Evolutionary conservation across 2,113 vertebrate species (phyloP).

Genomic region (Lampris incognitus): DNA sequence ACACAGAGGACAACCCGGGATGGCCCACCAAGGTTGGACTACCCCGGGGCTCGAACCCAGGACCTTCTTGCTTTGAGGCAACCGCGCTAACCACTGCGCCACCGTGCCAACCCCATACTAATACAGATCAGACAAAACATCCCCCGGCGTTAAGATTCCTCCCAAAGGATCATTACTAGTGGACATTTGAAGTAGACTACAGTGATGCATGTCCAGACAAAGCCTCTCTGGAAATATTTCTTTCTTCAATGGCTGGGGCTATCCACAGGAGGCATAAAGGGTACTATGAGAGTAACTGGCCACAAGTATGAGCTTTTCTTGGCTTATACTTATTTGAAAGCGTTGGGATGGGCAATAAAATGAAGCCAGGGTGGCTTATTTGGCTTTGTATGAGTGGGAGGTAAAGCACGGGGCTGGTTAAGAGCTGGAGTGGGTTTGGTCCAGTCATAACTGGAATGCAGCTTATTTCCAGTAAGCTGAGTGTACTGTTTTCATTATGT

Average conservation of each 20-base stretch:
- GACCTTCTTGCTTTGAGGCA: too few species aligned
- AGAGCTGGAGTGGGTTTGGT: conserved; percentile 33
- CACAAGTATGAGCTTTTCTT: conserved; percentile 23
- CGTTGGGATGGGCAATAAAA: conserved; percentile 41
- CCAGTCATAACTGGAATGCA: conserved; percentile 47
- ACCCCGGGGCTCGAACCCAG: too few species aligned
- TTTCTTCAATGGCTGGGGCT: background rate
- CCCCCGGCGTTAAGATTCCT: background rate
- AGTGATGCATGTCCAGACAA: conserved; percentile 42
- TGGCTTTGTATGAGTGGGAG: conserved; percentile 29
- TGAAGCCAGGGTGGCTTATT: conserved; percentile 47
- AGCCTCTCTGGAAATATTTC: conserved; percentile 23
- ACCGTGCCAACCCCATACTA: background rate
- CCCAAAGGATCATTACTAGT: conserved; percentile 19
- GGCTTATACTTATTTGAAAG: background rate
- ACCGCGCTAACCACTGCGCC: too few species aligned
- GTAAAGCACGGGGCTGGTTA: conserved; percentile 44
- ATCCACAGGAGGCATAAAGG: conserved; percentile 26
- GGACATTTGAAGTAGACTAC: conserved; percentile 7
- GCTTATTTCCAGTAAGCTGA: background rate
- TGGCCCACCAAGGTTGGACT: too few species aligned
- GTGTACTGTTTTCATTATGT: too few species aligned
- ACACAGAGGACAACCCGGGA: too few species aligned
- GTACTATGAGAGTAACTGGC: conserved; percentile 4
- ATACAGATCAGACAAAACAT: background rate